Conservation (phyloP, 2,113 vertebrate species). For the Sander lucioperca region DNA sequence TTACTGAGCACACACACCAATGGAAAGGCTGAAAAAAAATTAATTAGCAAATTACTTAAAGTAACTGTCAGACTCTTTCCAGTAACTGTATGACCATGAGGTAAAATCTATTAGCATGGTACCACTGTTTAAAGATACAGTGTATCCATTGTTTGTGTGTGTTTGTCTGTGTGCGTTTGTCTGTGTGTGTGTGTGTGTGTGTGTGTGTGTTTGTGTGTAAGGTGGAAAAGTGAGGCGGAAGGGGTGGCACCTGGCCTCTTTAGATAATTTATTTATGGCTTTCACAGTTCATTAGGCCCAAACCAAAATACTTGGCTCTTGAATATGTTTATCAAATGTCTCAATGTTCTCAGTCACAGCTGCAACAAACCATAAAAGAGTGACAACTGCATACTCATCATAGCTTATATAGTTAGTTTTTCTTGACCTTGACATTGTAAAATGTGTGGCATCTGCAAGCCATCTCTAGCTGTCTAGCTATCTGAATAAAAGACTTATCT, state of each 20-base stretch:
- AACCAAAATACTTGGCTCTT: constrained; percentile 74
- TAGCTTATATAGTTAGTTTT: not conserved
- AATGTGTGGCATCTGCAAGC: constrained; percentile 30
- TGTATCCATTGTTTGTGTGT: constrained; percentile 8
- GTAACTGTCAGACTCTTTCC: constrained; percentile 38
- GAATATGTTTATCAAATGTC: constrained; percentile 78
- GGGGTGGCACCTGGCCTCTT: constrained; percentile 66
- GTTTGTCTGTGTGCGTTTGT: constrained; percentile 12
- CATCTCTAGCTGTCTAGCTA: constrained; percentile 16
- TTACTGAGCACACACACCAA: constrained; percentile 29
- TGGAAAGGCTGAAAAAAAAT: constrained; percentile 20
- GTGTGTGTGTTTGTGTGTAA: not conserved
- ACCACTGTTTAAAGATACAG: constrained; percentile 52
- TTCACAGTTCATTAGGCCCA: constrained; percentile 77
- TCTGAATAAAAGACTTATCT: constrained; percentile 31
- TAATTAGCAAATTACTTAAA: constrained; percentile 44
- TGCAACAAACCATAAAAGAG: constrained; percentile 53
- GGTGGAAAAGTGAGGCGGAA: constrained; percentile 25
- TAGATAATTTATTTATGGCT: constrained; percentile 82
- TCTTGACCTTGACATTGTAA: constrained; percentile 52
- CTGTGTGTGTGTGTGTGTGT: not conserved
- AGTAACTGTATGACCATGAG: constrained; percentile 36
- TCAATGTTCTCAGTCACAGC: constrained; percentile 63
- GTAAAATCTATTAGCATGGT: constrained; percentile 27
- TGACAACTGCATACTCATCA: constrained; percentile 34